Evolutionary conservation across 2,113 vertebrate species (phyloP), one percentile per base, ranked within the genome.

Genomic region (Aix galericulata): DNA sequence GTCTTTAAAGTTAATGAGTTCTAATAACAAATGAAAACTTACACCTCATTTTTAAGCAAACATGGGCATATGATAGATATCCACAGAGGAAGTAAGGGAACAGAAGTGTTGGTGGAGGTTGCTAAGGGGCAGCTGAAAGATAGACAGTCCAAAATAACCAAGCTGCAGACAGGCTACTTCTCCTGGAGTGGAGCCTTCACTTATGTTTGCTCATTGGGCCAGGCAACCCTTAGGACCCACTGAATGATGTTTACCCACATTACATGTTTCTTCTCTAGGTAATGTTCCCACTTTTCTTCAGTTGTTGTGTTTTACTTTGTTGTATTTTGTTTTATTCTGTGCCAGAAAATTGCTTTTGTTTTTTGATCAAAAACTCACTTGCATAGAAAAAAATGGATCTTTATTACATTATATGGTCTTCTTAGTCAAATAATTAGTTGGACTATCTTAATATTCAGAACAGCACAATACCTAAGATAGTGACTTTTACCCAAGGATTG

Each of bases 211-310:
- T 59, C 11, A 10, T 52, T 36, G 20, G n/a, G 48, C 40, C 31
- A 16, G 1, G 1, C 32, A 82, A 9, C 18, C n/a, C 12, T 32
- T 29, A 91, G 38, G 11, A 34, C 34, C 72, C 12, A 4, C 17
- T 27, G 23, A 32, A 52, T 67, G 40, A 63, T 0, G 0, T 40
- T n/a, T 72, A 55, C 17, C 9, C 2, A 5, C 15, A 38, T 44
- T 72, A 22, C 8, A 2, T 20, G 1, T 67, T 56, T 48, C 22
- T 31, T 32, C 69, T n/a, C 9, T 3, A 46, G 44, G 46, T 18
- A 42, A 22, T 46, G 63, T 69, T 7, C 52, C 25, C 7, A 23
- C 81, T 76, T 87, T 59, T 63, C n/a, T 76, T 82, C 29, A 66
- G 31, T 42, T 1, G 1, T 12, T 16, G 1, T 53, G 17, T 34